phyloP scores from a whole-genome alignment of 2,113 vertebrate species.

The Opisthocomus hoazin region DNA sequence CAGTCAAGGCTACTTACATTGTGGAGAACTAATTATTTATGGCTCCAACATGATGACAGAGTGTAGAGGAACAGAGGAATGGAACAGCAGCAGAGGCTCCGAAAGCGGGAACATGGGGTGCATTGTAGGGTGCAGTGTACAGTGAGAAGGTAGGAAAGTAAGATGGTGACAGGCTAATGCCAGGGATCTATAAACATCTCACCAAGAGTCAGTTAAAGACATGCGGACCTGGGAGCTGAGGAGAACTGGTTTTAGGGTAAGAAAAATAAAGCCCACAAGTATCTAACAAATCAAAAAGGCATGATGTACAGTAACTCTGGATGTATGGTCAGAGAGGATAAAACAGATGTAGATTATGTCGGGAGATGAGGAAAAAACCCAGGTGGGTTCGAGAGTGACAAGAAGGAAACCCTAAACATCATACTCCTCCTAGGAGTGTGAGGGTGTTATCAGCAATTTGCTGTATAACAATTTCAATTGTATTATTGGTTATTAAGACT shows the following conservation, averaged over 20 bases:
- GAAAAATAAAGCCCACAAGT: background rate
- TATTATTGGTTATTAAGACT: background rate
- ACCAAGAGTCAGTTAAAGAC: background rate
- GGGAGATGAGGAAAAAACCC: background rate
- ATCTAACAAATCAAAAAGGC: background rate
- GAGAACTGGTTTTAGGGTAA: background rate
- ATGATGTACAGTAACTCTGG: background rate
- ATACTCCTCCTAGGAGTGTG: background rate
- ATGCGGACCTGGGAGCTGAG: background rate
- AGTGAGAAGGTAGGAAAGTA: background rate
- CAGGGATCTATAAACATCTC: background rate
- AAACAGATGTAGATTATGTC: background rate
- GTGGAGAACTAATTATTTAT: background rate
- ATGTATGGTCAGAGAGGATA: background rate
- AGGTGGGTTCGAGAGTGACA: background rate
- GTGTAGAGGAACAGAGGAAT: background rate
- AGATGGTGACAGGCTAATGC: background rate
- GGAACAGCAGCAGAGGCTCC: background rate
- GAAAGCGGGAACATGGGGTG: background rate
- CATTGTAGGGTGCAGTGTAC: background rate
- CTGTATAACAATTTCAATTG: background rate
- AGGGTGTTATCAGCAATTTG: background rate
- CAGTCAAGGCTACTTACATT: background rate
- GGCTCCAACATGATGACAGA: background rate
- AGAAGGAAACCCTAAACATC: background rate